Percentiles rank a stretch among this genome's conserved stretches.
Evolutionary conservation across 2,113 vertebrate species (phyloP).

Genomic region (Rynchops niger): DNA sequence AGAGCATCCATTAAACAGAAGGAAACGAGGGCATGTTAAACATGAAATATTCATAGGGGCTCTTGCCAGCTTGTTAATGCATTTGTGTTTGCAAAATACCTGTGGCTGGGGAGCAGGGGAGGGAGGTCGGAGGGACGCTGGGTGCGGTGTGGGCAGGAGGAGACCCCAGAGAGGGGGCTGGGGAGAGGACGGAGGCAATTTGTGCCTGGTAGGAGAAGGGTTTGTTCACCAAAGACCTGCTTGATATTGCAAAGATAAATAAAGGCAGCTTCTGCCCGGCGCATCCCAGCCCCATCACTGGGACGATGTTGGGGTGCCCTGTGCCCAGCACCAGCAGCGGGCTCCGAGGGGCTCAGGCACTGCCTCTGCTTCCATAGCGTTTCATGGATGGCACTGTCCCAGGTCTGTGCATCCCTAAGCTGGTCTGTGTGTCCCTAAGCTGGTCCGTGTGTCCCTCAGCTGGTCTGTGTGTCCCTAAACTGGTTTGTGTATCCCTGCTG

Average conservation of each 20-base stretch:
- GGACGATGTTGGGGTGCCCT: background rate
- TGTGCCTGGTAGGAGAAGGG: background rate
- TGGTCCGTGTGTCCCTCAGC: background rate
- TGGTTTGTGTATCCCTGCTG: background rate
- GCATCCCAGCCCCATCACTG: background rate
- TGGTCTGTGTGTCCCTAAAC: background rate
- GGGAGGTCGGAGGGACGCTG: background rate
- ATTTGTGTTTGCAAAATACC: slow-evolving; percentile 71
- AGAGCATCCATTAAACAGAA: slow-evolving; percentile 68
- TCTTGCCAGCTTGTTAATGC: slow-evolving; percentile 69
- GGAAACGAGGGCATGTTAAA: slow-evolving; percentile 68
- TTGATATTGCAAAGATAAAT: background rate
- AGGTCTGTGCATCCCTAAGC: background rate
- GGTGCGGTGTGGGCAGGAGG: background rate
- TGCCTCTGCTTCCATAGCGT: background rate
- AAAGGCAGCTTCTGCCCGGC: background rate
- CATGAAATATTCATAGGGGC: slow-evolving; percentile 74
- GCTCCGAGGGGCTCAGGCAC: background rate
- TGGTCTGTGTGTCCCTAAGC: background rate
- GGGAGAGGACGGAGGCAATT: background rate
- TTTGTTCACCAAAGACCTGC: background rate
- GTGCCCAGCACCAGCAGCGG: accelerated
- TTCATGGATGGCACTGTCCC: accelerated
- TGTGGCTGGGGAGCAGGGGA: background rate
- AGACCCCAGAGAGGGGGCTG: background rate